Evolutionary conservation across 37 sponge, comb jelly and placozoan species (phyloP).

Genomic region (Oscarella lobularis): DNA sequence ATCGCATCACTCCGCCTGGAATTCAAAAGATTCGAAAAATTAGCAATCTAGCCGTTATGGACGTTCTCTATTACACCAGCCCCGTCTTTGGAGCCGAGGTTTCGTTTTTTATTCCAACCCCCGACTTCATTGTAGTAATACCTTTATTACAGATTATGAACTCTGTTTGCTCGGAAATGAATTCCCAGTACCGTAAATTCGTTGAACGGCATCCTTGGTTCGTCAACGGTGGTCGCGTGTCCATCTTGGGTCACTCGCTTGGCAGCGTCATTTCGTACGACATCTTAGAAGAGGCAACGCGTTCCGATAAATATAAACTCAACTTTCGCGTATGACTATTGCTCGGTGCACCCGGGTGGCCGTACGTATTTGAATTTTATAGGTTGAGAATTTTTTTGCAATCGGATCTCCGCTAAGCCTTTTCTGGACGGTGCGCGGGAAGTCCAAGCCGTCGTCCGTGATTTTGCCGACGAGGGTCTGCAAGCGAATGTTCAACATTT

Average conservation of each 20-base stretch:
- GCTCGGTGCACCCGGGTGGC: too few species aligned
- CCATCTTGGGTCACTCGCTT: constrained; percentile 72
- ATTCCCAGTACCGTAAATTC: constrained; percentile 36
- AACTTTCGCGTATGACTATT: too few species aligned
- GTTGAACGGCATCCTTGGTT: constrained; percentile 57
- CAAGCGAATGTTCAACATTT: constrained; percentile 69
- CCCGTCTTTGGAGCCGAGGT: constrained; percentile 67
- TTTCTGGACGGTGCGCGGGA: constrained; percentile 59
- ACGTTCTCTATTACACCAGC: constrained; percentile 79
- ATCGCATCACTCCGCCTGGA: constrained; percentile 44
- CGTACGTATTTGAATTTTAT: too few species aligned
- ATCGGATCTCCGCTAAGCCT: constrained; percentile 75
- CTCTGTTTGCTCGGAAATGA: too few species aligned
- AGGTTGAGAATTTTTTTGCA: constrained; percentile 80
- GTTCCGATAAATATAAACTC: neutral
- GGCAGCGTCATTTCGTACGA: constrained; percentile 80
- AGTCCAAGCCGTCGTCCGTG: constrained; percentile 19
- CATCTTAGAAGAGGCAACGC: constrained; percentile 24
- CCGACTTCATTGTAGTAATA: too few species aligned
- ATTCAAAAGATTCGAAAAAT: constrained; percentile 41
- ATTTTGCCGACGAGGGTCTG: constrained; percentile 64
- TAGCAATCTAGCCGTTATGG: constrained; percentile 48
- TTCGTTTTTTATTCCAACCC: constrained; percentile 6
- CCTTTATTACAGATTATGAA: too few species aligned
- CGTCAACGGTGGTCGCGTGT: constrained; percentile 47